Conservation (phyloP, 1,140 invertebrate genomes). For the Mya arenaria region DNA sequence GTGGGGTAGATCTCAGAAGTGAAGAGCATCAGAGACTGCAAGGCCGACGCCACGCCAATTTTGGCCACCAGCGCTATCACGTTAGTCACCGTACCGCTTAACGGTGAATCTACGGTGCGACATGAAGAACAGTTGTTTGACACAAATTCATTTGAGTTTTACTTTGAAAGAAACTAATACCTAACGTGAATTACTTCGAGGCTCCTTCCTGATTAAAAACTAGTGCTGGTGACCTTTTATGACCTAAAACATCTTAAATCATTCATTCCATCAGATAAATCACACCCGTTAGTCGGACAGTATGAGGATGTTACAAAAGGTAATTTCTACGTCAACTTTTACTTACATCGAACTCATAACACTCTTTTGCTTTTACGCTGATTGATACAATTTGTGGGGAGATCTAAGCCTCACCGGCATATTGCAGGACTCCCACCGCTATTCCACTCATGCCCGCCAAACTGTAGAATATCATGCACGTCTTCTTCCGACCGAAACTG, state of each 20-base stretch:
- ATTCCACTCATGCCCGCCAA: conserved; percentile 20
- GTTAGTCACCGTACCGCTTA: conserved; percentile 2
- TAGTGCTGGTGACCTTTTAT: background rate
- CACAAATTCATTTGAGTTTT: background rate
- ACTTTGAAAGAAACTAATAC: background rate
- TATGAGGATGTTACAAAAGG: too few species aligned
- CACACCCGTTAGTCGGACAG: too few species aligned
- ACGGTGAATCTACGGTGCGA: conserved; percentile 1
- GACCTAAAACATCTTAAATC: background rate
- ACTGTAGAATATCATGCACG: conserved; percentile 16
- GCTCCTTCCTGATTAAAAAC: background rate
- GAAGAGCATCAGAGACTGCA: conserved; percentile 36
- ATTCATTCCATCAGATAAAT: background rate
- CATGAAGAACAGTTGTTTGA: background rate
- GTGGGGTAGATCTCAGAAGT: conserved; percentile 31
- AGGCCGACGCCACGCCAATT: conserved; percentile 10
- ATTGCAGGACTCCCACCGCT: conserved; percentile 19
- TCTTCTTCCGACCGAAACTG: conserved; percentile 34
- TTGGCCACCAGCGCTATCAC: conserved; percentile 20
- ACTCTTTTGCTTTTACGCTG: too few species aligned
- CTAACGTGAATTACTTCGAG: background rate
- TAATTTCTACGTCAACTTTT: too few species aligned
- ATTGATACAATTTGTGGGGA: too few species aligned
- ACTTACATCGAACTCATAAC: too few species aligned
- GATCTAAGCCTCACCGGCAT: too few species aligned